phyloP scores from a whole-genome alignment of 1,140 invertebrate species.

The Danaus plexippus region DNA sequence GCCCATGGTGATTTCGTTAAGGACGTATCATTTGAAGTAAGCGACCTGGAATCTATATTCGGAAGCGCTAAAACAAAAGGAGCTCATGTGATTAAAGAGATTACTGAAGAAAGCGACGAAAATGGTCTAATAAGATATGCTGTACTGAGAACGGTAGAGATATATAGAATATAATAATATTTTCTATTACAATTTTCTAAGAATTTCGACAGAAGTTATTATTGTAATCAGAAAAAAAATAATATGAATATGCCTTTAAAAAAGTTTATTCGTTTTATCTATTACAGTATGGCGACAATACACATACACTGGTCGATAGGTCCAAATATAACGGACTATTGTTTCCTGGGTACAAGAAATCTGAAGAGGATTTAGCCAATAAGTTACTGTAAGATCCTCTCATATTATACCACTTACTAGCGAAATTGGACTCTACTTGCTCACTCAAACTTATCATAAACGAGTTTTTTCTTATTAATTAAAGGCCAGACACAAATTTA shows the following conservation, averaged over 20 bases:
- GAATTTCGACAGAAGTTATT: no score
- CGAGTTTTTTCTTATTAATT: slow-evolving; percentile 23
- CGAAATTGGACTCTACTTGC: not conserved
- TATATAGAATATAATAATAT: not conserved
- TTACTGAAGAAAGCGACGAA: slow-evolving; percentile 91
- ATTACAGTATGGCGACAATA: slow-evolving; percentile 94
- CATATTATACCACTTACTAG: slow-evolving; percentile 16
- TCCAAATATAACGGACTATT: slow-evolving; percentile 89
- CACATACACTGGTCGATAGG: slow-evolving; percentile 94
- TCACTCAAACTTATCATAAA: no score
- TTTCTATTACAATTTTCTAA: not conserved
- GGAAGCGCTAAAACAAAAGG: slow-evolving; percentile 84
- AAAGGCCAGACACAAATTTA: slow-evolving; percentile 80
- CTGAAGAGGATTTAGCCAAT: slow-evolving; percentile 74
- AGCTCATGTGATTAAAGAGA: slow-evolving; percentile 85
- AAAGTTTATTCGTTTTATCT: not conserved
- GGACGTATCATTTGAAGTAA: slow-evolving; percentile 94
- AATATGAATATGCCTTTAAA: no score
- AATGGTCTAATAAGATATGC: slow-evolving; percentile 88
- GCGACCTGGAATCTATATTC: slow-evolving; percentile 90
- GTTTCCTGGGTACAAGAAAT: slow-evolving; percentile 84
- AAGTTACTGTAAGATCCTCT: slow-evolving; percentile 77
- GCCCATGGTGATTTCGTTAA: slow-evolving; percentile 97
- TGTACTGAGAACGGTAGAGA: slow-evolving; percentile 88
- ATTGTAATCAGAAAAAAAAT: no score